These are phyloP conservation scores for Ectropis crepuscularia DNA, from an alignment of 2,888 invertebrate species.

Conservation along the genomic window DNA sequence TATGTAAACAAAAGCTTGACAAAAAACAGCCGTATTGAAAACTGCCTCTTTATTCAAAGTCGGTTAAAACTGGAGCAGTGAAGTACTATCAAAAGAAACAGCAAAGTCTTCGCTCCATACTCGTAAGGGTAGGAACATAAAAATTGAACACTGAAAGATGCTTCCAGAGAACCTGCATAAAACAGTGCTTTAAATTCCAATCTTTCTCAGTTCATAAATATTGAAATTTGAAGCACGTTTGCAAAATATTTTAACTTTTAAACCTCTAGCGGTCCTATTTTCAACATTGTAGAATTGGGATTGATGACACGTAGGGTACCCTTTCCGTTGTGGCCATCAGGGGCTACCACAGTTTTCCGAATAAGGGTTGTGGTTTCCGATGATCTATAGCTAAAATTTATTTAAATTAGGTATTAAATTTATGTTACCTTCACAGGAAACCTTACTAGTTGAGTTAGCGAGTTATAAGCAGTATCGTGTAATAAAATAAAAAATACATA, in stretches of 20 bases:
- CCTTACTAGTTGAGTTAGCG: too few relatives aligned
- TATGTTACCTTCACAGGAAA: too few relatives aligned
- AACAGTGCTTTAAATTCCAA: conserved; percentile 17
- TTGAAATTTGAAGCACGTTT: conserved; percentile 31
- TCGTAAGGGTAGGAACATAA: neutral
- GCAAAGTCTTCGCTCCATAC: neutral
- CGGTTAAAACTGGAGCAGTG: too few relatives aligned
- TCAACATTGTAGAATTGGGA: conserved; percentile 38
- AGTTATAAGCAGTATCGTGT: too few relatives aligned
- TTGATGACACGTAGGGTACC: conserved; percentile 35
- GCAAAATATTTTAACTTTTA: conserved; percentile 36
- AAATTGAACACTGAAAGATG: neutral
- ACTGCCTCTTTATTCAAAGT: too few relatives aligned
- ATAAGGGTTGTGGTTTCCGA: neutral
- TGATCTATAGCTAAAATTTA: neutral
- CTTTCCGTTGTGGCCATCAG: conserved; percentile 16
- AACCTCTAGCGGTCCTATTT: conserved; percentile 29
- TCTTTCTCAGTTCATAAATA: conserved; percentile 23
- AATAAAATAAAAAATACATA: too few relatives aligned
- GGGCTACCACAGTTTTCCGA: neutral
- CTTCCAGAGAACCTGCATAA: conserved; percentile 8
- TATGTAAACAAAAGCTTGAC: too few relatives aligned
- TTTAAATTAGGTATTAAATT: neutral
- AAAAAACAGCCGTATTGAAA: too few relatives aligned
- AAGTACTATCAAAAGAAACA: too few relatives aligned